phyloP scores from a whole-genome alignment of 2,888 invertebrate species.

The Erebia ligea region DNA sequence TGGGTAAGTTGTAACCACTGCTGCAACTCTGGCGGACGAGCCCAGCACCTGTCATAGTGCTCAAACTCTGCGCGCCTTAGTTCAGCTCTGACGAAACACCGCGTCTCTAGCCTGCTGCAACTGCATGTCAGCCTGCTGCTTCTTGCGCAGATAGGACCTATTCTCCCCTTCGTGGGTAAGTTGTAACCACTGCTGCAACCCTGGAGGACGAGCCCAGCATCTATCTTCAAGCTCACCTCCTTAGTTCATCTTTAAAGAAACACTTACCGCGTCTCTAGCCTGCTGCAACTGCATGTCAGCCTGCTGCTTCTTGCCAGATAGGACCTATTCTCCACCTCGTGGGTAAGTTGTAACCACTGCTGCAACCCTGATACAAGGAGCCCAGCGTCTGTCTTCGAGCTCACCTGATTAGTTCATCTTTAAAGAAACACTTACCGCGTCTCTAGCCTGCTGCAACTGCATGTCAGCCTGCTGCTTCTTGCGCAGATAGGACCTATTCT shows the following conservation, averaged over 20 bases:
- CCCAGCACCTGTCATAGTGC: constrained; percentile 86
- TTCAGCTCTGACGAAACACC: constrained; percentile 77
- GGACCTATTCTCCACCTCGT: constrained; percentile 91
- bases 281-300: constrained; percentile 93
- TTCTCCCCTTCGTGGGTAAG: constrained; percentile 95
- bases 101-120: constrained; percentile 94
- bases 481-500: constrained; percentile 92
- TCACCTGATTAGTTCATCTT: constrained; percentile 93
- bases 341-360: constrained; percentile 97
- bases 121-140: constrained; percentile 91
- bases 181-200: constrained; percentile 97
- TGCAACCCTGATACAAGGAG: constrained; percentile 89
- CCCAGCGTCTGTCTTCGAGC: constrained; percentile 84
- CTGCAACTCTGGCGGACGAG: constrained; percentile 94
- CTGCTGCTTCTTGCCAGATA: constrained; percentile 92
- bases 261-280: constrained; percentile 93
- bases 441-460: constrained; percentile 93
- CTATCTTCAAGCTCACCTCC: constrained; percentile 92
- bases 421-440: constrained; percentile 88
- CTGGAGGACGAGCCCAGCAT: constrained; percentile 80
- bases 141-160: constrained; percentile 93
- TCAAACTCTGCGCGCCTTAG: no score
- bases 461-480: constrained; percentile 92
- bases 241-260: constrained; percentile 88
- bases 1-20: constrained; percentile 98